A percentile compares a stretch with the other conserved stretches of the same genome.
These are phyloP conservation scores for Odiellus spinosus DNA, from an alignment of 2,888 invertebrate genomes.

Conservation along the genomic window DNA sequence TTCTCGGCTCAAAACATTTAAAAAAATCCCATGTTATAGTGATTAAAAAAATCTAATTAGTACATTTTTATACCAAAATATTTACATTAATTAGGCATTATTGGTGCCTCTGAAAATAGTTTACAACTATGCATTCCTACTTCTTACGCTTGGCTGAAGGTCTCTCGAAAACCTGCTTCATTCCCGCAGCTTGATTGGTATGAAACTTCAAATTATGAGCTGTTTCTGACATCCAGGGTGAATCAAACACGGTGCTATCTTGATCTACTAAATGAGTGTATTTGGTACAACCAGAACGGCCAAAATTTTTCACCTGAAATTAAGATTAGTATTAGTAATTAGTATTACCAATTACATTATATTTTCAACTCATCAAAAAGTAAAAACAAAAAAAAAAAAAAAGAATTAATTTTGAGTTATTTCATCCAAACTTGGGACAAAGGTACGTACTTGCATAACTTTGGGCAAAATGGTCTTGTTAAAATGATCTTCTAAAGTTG, in stretches of 20 bases:
- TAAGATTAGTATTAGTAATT: conserved; percentile 2
- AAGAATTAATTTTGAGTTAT: neutral
- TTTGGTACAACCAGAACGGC: conserved; percentile 93
- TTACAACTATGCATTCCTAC: conserved; percentile 18
- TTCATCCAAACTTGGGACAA: conserved; percentile 5
- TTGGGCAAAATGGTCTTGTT: conserved; percentile 96
- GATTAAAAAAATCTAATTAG: no score
- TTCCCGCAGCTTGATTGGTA: conserved; percentile 73
- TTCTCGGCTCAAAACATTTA: no score
- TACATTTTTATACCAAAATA: no score
- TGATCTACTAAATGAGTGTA: conserved; percentile 98
- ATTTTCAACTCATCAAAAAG: neutral
- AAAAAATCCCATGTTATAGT: no score
- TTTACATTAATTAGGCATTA: no score
- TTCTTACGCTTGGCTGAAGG: conserved; percentile 50
- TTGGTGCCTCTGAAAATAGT: no score
- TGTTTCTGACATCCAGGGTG: conserved; percentile 89
- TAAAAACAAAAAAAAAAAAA: no score
- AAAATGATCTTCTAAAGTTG: conserved; percentile 96
- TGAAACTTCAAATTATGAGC: conserved; percentile 73
- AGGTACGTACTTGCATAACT: conserved; percentile 70
- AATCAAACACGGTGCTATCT: conserved; percentile 94
- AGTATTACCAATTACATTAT: neutral
- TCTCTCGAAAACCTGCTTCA: conserved; percentile 78
- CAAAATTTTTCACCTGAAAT: conserved; percentile 84